phyloP scores from a whole-genome alignment of 2,797 vertebrate species.

The Benthosema pterotum region DNA sequence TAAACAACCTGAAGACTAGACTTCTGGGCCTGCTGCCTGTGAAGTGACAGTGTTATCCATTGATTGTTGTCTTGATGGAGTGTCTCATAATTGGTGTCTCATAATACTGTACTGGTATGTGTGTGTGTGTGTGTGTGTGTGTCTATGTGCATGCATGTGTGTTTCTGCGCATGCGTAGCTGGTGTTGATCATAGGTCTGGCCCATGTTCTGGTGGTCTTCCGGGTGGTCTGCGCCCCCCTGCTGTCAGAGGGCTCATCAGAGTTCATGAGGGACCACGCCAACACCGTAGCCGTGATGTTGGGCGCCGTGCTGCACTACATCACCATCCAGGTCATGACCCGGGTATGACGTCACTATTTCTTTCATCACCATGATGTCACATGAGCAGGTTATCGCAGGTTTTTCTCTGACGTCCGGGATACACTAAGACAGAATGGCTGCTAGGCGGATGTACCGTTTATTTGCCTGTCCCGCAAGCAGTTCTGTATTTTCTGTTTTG shows the following conservation, averaged over 20 bases:
- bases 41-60: too few species aligned
- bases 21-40: too few species aligned
- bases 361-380: neutral
- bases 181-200: constrained; percentile 84
- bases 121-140: constrained; percentile 5
- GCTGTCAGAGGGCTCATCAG: constrained; percentile 63
- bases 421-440: too few species aligned
- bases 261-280: constrained; percentile 78
- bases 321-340: constrained; percentile 82
- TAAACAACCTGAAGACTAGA: too few species aligned
- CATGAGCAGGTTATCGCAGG: too few species aligned
- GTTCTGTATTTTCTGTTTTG: too few species aligned
- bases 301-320: constrained; percentile 88
- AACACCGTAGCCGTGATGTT: constrained; percentile 79
- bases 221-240: constrained; percentile 81
- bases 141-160: constrained; percentile 23
- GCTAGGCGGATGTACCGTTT: too few species aligned
- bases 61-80: too few species aligned
- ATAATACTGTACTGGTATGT: too few species aligned
- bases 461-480: too few species aligned
- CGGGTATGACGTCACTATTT: constrained; percentile 39
- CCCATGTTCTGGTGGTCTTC: constrained; percentile 87
- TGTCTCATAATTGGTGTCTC: too few species aligned
- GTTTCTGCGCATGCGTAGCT: constrained; percentile 20
- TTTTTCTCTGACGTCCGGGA: too few species aligned